Base-by-base conservation (phyloP, 2,888 invertebrate genomes). In the Artemia sp. region DNA sequence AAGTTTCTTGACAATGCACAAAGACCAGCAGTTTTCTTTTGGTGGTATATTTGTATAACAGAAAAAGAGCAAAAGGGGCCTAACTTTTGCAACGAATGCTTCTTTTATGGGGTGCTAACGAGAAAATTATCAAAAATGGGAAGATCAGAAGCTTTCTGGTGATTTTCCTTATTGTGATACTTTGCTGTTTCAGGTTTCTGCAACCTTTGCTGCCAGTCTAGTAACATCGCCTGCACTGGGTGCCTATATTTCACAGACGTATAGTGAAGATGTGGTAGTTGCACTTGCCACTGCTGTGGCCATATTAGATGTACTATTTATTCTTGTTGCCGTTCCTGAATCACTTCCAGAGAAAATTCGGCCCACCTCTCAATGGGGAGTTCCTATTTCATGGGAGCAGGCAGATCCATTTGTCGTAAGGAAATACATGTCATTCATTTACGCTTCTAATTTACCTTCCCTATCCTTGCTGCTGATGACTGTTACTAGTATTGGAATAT, bases 201-300 rank as follows among this genome's bases (percentile, higher is more conserved):
- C 97, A 51, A 98, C 97, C 70, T 98, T 98, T 82, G 97, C 97
- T 14, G 98, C 97, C 73, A 96, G 95, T 78, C 87, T 98, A 85
- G 96, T 98, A 68, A 96, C 97, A 74, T 95, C 94, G 72, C 98
- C 98, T 12, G 96, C 97, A 4, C 82, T 98, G 70, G 98, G 98
- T 70, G 89, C 89, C 72, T 90, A 90, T 76, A 82, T 90, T 68
- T 89, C 89, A 86, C 87, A 88, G 77, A 83, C 85, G 72, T 93
- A 93, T 77, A 89, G 90, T 73, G 83, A 85, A 75, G 85, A 85
- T 73, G 82, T 93, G 69, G 94, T 96, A 64, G 94, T 98, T 67
- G 92, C 93, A 66, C 82, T 96, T 72, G 97, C 97, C 66, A 94
- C 97, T 0, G 90, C 81, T 11, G 90, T 98, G 71, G 96, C 97